A percentile compares a stretch with the other conserved stretches of the same genome.
Evolutionary conservation across 2,797 vertebrate species (phyloP).

Genomic region (Cetoscarus ocellatus): DNA sequence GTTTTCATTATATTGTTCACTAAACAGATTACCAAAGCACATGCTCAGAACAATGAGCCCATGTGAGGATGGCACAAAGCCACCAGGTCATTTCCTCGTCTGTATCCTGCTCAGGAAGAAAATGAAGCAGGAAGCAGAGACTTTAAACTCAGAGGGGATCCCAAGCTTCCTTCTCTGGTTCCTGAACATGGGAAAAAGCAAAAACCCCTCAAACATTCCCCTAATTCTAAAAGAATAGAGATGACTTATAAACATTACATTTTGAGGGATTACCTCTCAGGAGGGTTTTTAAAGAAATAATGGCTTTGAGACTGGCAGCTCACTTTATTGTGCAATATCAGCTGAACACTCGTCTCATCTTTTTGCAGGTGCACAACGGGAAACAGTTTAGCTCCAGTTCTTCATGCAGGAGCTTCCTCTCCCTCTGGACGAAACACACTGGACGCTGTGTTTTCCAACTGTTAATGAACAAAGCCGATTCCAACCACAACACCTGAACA

Average conservation of each 20-base stretch:
- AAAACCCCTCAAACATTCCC: conserved; percentile 16
- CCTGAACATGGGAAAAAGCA: conserved; percentile 45
- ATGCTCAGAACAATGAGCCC: conserved; percentile 68
- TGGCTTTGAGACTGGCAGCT: neutral
- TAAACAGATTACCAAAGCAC: conserved; percentile 38
- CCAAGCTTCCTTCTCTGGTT: conserved; percentile 66
- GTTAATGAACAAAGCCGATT: conserved; percentile 55
- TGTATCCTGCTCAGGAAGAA: conserved; percentile 78
- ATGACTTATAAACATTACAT: neutral
- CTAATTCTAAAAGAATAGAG: conserved; percentile 1
- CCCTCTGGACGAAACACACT: conserved; percentile 46
- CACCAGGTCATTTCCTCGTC: conserved; percentile 75
- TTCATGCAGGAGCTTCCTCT: conserved; percentile 58
- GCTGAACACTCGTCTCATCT: conserved; percentile 26
- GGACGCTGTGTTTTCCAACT: neutral
- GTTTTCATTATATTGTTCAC: conserved; percentile 38
- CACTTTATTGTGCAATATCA: conserved; percentile 11
- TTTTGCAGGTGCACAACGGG: conserved; percentile 74
- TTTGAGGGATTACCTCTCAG: neutral
- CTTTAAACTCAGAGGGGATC: conserved; percentile 44
- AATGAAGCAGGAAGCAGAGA: conserved; percentile 35
- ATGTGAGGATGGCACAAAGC: conserved; percentile 25
- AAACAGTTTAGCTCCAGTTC: conserved; percentile 42
- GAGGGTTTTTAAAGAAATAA: conserved; percentile 7
- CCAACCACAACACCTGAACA: conserved; percentile 7